Base-by-base conservation (phyloP, 1,140 invertebrate genomes). In the Semibalanus balanoides region DNA sequence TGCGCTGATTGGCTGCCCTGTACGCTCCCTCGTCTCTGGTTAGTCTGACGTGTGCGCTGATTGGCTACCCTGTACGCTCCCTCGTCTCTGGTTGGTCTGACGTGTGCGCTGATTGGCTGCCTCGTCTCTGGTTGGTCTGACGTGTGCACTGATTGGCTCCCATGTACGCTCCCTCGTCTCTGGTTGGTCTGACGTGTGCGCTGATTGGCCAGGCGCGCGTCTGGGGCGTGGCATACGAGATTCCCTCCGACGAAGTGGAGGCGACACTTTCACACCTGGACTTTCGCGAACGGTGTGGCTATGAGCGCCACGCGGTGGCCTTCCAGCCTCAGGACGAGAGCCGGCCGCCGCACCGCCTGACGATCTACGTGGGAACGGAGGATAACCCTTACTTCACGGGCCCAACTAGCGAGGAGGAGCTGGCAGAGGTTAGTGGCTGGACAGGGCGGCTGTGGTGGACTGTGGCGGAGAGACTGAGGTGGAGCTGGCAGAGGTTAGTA, bases 211-310 rank as follows among this genome's bases (percentile, higher is more conserved):
- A 72, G 70, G 70, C n/a, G 70, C 70, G 70, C 29, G 95, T 97
- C 0, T 97, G 93, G 89, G 95, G 95, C 51, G 86, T 96, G 25
- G 95, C 94, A 0, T 98, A 96, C 83, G 89, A 92, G 85, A 94
- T 98, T 80, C 86, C 87, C 0, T 81, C 85, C 0, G 82, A 88
- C 31, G 87, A 95, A 78, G 87, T 88, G 79, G 86, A 89, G 25
- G 81, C 85, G 78, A 93, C 96, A 0, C 85, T 90, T 0, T 85
- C 89, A 72, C 92, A 96, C 82, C 85, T 97, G 77, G 94, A 97
- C 82, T 91, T 89, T 81, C 85, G 96, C 81, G 96, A 97, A 85
- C 95, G 94, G 81, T 92, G 90, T 83, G 93, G 93, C n/a, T 96
- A 95, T 81, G 85, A 88, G 72, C 88, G 91, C 77, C 87, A 87